Base-by-base conservation (phyloP, 1,140 invertebrate genomes). In the Gonioctena quinquepunctata region DNA sequence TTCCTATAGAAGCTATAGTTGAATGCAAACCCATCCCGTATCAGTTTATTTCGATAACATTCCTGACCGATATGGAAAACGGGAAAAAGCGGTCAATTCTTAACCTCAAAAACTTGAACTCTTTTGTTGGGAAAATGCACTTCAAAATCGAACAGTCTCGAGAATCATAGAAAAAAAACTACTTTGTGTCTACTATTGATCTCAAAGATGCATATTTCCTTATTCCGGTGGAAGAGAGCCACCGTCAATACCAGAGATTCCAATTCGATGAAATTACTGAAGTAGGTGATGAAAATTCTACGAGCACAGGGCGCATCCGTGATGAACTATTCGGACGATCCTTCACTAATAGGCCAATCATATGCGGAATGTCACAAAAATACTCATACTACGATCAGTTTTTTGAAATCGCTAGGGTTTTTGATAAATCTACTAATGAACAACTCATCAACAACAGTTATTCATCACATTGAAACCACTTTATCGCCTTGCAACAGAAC, bases 71-170 rank as follows among this genome's bases (percentile, higher is more conserved):
- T 73, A 78, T 71, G 50, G 59, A 5, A 69, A 73, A 42, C 23
- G 72, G 76, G 0, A 68, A 72, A 1, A n/a, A n/a, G n/a, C 52
- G 78, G 3, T 77, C 77, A 64, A 74, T 79, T 57, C 61, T 79
- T 3, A 77, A 76, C 56, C 56, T 79, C 3, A 76, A 78, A 66
- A n/a, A 72, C 7, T 63, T 80, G 19, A 77, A 77, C 69, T 16
- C 16, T 48, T 75, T 66, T 56, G 63, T 76, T 22, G n/a, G 61
- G 11, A 56, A 62, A 19, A 65, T 64, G 4, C 74, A 80, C 57
- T 78, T 80, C 59, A 77, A 80, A 63, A 48, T 80, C 68, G 71
- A 33, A 73, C 69, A 42, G 74, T 64, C 22, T 63, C 64, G 8
- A 70, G 66, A 6, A 26, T 79, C 11, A 72, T 80, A 63, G 23